Conservation (phyloP, 2,888 invertebrate genomes). For the Xestia c-nigrum region DNA sequence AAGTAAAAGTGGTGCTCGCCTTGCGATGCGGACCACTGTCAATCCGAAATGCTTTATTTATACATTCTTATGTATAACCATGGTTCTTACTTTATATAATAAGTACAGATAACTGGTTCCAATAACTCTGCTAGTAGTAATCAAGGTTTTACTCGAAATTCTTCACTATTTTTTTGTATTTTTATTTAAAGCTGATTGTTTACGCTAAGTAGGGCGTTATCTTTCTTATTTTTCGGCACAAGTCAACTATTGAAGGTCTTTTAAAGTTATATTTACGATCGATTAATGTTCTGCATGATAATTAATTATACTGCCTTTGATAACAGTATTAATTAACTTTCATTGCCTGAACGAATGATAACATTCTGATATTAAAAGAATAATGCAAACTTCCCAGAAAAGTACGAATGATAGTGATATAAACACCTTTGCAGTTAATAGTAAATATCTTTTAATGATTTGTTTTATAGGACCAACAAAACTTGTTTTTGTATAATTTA, state of each 20-base stretch:
- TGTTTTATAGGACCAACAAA: not conserved
- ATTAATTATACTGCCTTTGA: not conserved
- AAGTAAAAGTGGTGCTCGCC: constrained; percentile 81
- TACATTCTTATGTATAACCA: constrained; percentile 61
- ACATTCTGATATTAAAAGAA: not conserved
- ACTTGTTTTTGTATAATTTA: not conserved
- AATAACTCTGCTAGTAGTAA: constrained; percentile 46
- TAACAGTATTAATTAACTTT: not conserved
- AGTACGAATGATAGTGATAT: not conserved
- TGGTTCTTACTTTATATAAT: constrained; percentile 55
- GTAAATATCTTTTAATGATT: not conserved
- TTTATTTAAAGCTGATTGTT: not conserved
- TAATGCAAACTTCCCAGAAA: not conserved
- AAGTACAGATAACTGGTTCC: constrained; percentile 41
- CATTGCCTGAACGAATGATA: constrained; percentile 9
- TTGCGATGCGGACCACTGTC: constrained; percentile 65
- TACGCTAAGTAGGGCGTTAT: constrained; percentile 8
- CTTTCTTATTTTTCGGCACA: not conserved
- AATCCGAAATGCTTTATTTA: constrained; percentile 71
- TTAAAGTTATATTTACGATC: constrained; percentile 16
- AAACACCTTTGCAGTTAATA: not conserved
- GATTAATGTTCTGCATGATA: constrained; percentile 1
- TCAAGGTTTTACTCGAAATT: constrained; percentile 48
- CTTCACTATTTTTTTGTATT: constrained; percentile 6
- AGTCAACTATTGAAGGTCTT: constrained; percentile 10